These are phyloP conservation scores for Mythimna albipuncta DNA, from an alignment of 2,888 invertebrate species.

Conservation along the genomic window DNA sequence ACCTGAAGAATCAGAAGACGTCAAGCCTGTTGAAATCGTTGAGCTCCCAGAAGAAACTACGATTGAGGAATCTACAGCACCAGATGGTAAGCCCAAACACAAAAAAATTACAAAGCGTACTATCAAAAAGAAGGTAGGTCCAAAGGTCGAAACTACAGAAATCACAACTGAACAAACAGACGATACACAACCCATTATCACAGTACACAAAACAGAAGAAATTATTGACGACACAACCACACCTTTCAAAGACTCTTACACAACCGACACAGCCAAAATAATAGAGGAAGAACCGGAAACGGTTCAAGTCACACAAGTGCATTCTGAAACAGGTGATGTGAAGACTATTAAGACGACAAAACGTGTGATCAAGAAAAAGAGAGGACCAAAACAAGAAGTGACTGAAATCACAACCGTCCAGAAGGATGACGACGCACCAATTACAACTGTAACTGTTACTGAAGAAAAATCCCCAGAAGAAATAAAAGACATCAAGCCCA, in stretches of 20 bases:
- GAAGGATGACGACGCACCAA: slow-evolving; percentile 50
- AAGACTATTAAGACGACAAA: slow-evolving; percentile 69
- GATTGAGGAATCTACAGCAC: background rate
- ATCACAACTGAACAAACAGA: slow-evolving; percentile 47
- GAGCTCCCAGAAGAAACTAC: slow-evolving; percentile 28
- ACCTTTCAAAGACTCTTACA: background rate
- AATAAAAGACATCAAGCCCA: slow-evolving; percentile 45
- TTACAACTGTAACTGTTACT: slow-evolving; percentile 40
- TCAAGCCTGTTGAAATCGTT: background rate
- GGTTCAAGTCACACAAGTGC: background rate
- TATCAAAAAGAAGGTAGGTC: slow-evolving; percentile 70
- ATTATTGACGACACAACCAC: background rate
- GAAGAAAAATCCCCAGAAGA: slow-evolving; percentile 31
- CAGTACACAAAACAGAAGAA: slow-evolving; percentile 14
- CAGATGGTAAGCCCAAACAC: slow-evolving; percentile 64
- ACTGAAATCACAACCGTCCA: slow-evolving; percentile 57
- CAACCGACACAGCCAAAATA: background rate
- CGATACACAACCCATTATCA: slow-evolving; percentile 54
- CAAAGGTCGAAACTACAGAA: slow-evolving; percentile 66
- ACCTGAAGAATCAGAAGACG: slow-evolving; percentile 40
- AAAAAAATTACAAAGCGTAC: slow-evolving; percentile 59
- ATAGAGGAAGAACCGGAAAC: slow-evolving; percentile 11
- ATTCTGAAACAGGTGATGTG: slow-evolving; percentile 57
- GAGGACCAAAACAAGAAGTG: slow-evolving; percentile 48
- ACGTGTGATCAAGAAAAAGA: slow-evolving; percentile 47